Evolutionary conservation across 2,888 invertebrate genomes (phyloP), one percentile per base, ranked within the genome.

Genomic region (Phaonia tiefii): DNA sequence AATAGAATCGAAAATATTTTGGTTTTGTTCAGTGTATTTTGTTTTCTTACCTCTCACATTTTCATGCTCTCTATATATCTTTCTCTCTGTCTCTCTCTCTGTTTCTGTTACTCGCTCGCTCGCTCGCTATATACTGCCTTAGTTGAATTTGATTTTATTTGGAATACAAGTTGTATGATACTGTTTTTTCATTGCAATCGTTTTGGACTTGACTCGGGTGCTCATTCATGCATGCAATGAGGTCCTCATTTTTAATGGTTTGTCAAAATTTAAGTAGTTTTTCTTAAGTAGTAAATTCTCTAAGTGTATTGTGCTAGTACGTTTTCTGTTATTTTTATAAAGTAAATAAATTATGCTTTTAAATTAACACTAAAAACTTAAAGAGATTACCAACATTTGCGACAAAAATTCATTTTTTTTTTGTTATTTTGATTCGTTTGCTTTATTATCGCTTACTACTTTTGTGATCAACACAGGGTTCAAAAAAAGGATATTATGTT

Each of bases 41-140:
- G 81, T 81, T 75, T 78, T 65, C 67, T 58, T 49, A 3, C 49
- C n/a, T n/a, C n/a, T 25, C 22, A 56, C n/a, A 56, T 86, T 84
- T 84, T 86, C 83, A 83, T 82, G 85, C 86, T 85, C 65, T 69
- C 82, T 85, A 85, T 85, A 85, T 86, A 84, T 84, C 80, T 84
- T 84, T 86, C 85, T 58, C 20, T 84, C 86, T 85, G 77, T 86
- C 84, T 85, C 83, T 84, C 84, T 85, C 84, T 80, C 83, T 85
- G 82, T 86, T 84, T 84, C 83, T 86, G 86, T 86, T 31, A 72
- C 22, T 78, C n/a, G n/a, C 31, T 75, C n/a, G 31, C 31, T 31
- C 31, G 31, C 8, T 31, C 8, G 31, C 31, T 31, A 5, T 54
- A 31, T 58, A 54, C 22, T 17, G 54, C 22, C 54, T 54, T 54